phyloP scores from a whole-genome alignment of 2,113 vertebrate genomes.

The Aphyosemion australe region DNA sequence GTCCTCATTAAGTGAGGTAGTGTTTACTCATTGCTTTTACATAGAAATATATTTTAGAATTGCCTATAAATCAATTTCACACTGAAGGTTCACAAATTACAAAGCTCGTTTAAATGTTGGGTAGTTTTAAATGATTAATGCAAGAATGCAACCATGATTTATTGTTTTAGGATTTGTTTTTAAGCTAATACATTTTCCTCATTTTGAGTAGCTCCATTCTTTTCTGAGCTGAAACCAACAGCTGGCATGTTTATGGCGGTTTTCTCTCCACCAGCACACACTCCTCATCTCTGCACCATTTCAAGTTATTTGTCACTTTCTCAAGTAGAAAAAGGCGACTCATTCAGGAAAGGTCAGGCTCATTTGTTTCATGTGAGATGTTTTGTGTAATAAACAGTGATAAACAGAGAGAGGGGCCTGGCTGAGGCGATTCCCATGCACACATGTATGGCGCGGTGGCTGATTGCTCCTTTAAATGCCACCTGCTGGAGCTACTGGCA shows the following conservation, averaged over 20 bases:
- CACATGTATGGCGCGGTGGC: slow-evolving; percentile 36
- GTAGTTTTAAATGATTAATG: no score
- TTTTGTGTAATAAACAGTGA: slow-evolving; percentile 52
- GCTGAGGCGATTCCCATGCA: slow-evolving; percentile 22
- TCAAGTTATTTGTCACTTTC: slow-evolving; percentile 41
- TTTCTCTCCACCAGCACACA: slow-evolving; percentile 4
- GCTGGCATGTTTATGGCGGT: slow-evolving; percentile 21
- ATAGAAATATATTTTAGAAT: no score
- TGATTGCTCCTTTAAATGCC: slow-evolving; percentile 73
- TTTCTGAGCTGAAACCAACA: slow-evolving; percentile 19
- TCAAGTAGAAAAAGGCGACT: slow-evolving; percentile 14
- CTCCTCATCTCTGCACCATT: slow-evolving; percentile 28
- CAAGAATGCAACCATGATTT: no score
- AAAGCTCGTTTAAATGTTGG: no score
- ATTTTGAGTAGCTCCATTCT: not conserved
- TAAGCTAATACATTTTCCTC: not conserved
- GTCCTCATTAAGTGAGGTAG: no score
- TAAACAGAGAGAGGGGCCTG: slow-evolving; percentile 23
- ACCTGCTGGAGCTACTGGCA: slow-evolving; percentile 49
- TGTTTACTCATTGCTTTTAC: no score
- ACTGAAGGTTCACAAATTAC: no score
- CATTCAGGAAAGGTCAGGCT: slow-evolving; percentile 51
- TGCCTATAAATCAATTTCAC: no score
- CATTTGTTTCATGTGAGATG: slow-evolving; percentile 59
- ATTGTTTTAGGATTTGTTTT: not conserved